Evolutionary conservation across 2,797 vertebrate species (phyloP), one percentile per base, ranked within the genome.

Genomic region (Erpetoichthys calabaricus): DNA sequence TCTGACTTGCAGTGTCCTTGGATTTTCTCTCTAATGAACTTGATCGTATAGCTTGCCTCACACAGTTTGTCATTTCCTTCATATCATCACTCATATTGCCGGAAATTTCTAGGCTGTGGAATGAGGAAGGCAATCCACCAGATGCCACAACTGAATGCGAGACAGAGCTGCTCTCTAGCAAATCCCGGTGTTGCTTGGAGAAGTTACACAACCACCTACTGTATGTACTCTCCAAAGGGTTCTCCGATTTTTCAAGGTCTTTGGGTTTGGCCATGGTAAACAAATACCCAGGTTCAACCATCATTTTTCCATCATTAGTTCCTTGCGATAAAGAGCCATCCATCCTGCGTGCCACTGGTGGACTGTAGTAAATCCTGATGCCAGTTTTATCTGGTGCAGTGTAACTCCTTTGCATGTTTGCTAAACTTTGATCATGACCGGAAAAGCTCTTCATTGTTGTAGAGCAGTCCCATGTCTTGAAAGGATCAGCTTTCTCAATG

Each of bases 31-130:
- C 95, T 56, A 97, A 76, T 0, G 95, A 98, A 65, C 91, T 90
- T 1, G 94, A 95, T 68, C 95, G 91, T 64, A 98, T 97, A 69
- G 93, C 95, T 68, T 98, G 94, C 53, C 95, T 86, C 62, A 98
- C 91, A 1, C 94, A 98, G 74, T 97, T 98, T 70, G 95, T 98
- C 82, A 97, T 98, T 80, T 99, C 96, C 77, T 99, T 99, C 96
- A 99, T 99, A 76, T 99, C 96, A 0, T 99, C 96, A 0, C 95
- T 98, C 71, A 99, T 83, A 72, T 99, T 99, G 62, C 92, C 93
- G 0, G 92, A 92, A 63, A 98, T 97, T 73, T 98, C 93, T 5
- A 94, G 82, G 70, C 77, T 78, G 0, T 84, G 90, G 76, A 94
- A 85, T 0, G 86, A 68, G 0, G 91, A 64, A 0, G 83, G 80